Evolutionary conservation across 2,797 vertebrate species (phyloP), one percentile per base, ranked within the genome.

Genomic region (Valencia hispanica): DNA sequence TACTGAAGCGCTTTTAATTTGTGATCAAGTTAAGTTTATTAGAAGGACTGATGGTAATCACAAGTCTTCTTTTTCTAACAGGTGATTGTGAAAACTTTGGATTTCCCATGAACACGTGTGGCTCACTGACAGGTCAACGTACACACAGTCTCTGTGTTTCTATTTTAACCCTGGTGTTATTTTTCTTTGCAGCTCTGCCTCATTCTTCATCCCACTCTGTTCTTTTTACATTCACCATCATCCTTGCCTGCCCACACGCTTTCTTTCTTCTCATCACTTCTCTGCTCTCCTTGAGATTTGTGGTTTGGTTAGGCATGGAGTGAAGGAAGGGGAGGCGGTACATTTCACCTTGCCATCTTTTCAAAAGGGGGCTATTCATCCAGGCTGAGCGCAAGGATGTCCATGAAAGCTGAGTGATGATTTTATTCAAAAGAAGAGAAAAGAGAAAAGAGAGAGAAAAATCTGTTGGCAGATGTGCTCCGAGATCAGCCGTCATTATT

Each of bases 341-440:
- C 78, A 86, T 84, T 90, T 92, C 84, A 89, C 88, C 87, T 89
- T 86, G 82, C 79, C 76, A 75, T 70, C 77, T 86, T 90, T 92
- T 88, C 77, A 86, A 79, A 90, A 83, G 73, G 30, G 34, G 41
- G 25, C 87, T 86, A 85, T 91, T 89, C 86, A 91, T 50, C 25
- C 75, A 45, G 22, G 59, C 81, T 65, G 81, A 90, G 78, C 78
- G 77, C 80, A 81, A 76, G 53, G 72, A 75, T 75, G 78, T 83
- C 82, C 70, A 9, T 87, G 80, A 89, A 90, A 91, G 84, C 81
- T 27, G 68, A 78, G 47, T 70, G 55, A 85, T 82, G 55, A 87
- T 85, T 86, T 87, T 78, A 83, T 91, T 83, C 84, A 79, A 81
- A 78, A 81, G 79, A 81, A 83, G 77, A 81, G 61, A 78, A 85